phyloP scores from a whole-genome alignment of 2,797 vertebrate genomes.

The Acanthopagrus latus region DNA sequence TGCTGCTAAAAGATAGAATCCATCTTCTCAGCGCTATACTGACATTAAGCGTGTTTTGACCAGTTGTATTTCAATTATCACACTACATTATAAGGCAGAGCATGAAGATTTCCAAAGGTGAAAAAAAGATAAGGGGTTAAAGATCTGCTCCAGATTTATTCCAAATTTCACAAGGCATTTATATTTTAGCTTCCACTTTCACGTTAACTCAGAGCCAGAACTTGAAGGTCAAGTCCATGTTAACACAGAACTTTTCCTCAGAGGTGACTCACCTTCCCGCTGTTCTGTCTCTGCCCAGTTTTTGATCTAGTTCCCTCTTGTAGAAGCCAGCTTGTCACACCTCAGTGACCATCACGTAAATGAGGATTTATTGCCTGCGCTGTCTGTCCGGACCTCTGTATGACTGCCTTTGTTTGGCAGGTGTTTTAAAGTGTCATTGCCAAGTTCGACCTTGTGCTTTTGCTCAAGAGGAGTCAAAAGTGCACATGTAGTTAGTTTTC shows the following conservation, averaged over 20 bases:
- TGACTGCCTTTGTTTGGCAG: slow-evolving; percentile 66
- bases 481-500: slow-evolving; percentile 26
- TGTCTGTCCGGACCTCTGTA: slow-evolving; percentile 49
- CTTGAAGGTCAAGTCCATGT: slow-evolving; percentile 45
- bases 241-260: slow-evolving; percentile 29
- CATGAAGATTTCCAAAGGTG: not conserved
- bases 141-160: slow-evolving; percentile 4
- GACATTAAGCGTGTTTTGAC: slow-evolving; percentile 7
- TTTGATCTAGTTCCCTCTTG: slow-evolving; percentile 69
- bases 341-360: slow-evolving; percentile 75
- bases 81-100: not conserved
- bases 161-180: slow-evolving; percentile 13
- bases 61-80: slow-evolving; percentile 4
- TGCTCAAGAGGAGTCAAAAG: slow-evolving; percentile 30
- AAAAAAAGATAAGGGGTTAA: slow-evolving; percentile 11
- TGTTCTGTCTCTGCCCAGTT: slow-evolving; percentile 49
- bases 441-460: slow-evolving; percentile 54
- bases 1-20: too few relatives aligned
- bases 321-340: slow-evolving; percentile 74
- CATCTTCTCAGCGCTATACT: too few relatives aligned
- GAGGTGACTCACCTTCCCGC: slow-evolving; percentile 54
- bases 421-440: slow-evolving; percentile 47
- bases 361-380: slow-evolving; percentile 78
- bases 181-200: slow-evolving; percentile 29
- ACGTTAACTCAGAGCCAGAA: slow-evolving; percentile 33